Base-by-base conservation (phyloP, 92 coral and sea anemone species). In the Palythoa grandis region DNA sequence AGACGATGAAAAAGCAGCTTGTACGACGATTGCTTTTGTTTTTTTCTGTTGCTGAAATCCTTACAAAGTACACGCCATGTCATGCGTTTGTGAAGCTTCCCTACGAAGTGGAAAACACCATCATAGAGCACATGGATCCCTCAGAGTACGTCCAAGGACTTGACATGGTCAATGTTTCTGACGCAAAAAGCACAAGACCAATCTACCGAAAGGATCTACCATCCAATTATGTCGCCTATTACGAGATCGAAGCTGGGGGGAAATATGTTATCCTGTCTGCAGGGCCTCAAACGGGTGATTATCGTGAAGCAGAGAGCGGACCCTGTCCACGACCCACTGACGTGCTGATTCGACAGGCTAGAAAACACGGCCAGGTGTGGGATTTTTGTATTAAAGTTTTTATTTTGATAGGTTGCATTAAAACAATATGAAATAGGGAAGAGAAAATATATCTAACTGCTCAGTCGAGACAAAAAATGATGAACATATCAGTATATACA, bases 181-280 rank as follows among this genome's bases (percentile, higher is more conserved):
- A 70, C 37, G 75, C 75, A 7, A 70, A 70, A 22, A 4, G 37
- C 70, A 86, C 77, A 12, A 79, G 92, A 50, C 56, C 78, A 39
- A 86, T 89, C 77, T 89, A 89, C 70, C 79, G 92, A 22, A 87
- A 85, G 74, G 92, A 89, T 58, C 82, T 89, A 25, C 77, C 52
- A 15, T 48, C 86, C 14, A 24, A 72, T 70, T 89, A 86, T 66
- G 57, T 79, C 16, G 92, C 92, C 19, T 89, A 89, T 50, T 89
- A 86, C 70, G 92, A 89, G 82, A 75, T 89, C 58, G 83, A 86
- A n/a, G 76, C 72, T 20, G 89, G 68, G 74, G 68, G 85, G 16
- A 29, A 50, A 24, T 88, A 58, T 52, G 17, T 57, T 7, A 39
- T 83, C 14, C 60, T 88, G 5, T 72, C 91, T 60, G 37, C 91